Evolutionary conservation across 1,140 invertebrate genomes (phyloP).

Genomic region (Lucilia cuprina): DNA sequence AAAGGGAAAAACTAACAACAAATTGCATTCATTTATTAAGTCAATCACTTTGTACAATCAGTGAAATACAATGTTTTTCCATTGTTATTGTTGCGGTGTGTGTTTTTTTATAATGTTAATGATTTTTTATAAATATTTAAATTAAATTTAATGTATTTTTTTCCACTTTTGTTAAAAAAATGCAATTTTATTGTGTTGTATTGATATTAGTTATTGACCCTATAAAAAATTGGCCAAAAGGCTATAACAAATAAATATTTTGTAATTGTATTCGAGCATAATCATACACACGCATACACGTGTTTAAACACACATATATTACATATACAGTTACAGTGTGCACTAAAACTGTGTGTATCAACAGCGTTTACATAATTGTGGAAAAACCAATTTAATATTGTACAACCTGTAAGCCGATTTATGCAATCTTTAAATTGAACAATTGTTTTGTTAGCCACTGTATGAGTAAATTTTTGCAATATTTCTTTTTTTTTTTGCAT

Average conservation of each 20-base stretch:
- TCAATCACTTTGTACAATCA: not conserved
- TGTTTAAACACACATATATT: not conserved
- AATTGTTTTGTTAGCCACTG: not conserved
- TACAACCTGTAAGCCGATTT: no score
- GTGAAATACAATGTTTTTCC: not conserved
- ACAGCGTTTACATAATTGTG: not conserved
- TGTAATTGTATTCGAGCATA: not conserved
- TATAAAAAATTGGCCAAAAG: constrained; percentile 5
- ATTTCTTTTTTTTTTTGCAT: not conserved
- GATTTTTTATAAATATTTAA: not conserved
- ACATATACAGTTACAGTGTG: not conserved
- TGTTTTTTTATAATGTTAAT: not conserved
- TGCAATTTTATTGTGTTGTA: not conserved
- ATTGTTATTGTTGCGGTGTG: not conserved
- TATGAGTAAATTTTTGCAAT: not conserved
- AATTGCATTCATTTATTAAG: not conserved
- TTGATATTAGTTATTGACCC: not conserved
- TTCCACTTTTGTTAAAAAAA: not conserved
- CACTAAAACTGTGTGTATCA: no score
- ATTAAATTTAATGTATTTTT: not conserved
- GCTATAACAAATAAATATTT: not conserved
- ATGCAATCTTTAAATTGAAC: no score
- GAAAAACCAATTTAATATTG: not conserved
- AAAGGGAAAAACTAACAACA: no score
- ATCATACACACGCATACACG: not conserved